Percentiles rank a stretch among this genome's conserved stretches.
Evolutionary conservation across 2,113 vertebrate species (phyloP).

Genomic region (Daphoenositta chrysoptera): DNA sequence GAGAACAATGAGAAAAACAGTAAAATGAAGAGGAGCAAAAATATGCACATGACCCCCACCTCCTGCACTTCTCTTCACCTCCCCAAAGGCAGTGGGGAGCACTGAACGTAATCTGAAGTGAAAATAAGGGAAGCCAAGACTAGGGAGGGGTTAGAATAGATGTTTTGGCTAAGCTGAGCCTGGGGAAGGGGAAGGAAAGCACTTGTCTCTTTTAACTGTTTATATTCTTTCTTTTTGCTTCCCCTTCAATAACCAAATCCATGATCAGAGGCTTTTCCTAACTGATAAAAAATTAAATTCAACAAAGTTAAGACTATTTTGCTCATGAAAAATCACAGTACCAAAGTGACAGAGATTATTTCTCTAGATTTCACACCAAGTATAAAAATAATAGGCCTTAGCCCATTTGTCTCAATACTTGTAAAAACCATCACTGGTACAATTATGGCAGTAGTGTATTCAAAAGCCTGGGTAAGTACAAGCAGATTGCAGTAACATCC

Average conservation of each 20-base stretch:
- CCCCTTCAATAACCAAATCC: neutral
- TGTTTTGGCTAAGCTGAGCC: neutral
- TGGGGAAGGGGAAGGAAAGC: neutral
- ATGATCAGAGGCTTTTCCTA: neutral
- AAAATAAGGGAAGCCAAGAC: neutral
- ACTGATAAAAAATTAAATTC: neutral
- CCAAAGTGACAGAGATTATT: neutral
- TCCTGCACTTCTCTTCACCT: neutral
- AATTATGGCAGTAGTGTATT: neutral
- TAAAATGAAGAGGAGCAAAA: neutral
- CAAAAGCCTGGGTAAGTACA: neutral
- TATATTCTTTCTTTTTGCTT: neutral
- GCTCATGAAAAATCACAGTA: neutral
- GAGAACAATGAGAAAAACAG: neutral
- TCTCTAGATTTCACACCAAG: neutral
- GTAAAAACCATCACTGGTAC: neutral
- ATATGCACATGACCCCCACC: accelerated
- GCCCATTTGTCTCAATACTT: neutral
- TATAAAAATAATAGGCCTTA: neutral
- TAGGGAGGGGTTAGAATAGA: neutral
- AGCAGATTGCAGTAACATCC: constrained; percentile 4
- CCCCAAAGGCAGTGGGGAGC: neutral
- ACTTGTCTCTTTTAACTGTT: neutral
- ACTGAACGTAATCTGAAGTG: neutral
- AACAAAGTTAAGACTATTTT: neutral